These are phyloP conservation scores for Cheiracanthium punctorium DNA, from an alignment of 2,888 invertebrate genomes.

Conservation along the genomic window DNA sequence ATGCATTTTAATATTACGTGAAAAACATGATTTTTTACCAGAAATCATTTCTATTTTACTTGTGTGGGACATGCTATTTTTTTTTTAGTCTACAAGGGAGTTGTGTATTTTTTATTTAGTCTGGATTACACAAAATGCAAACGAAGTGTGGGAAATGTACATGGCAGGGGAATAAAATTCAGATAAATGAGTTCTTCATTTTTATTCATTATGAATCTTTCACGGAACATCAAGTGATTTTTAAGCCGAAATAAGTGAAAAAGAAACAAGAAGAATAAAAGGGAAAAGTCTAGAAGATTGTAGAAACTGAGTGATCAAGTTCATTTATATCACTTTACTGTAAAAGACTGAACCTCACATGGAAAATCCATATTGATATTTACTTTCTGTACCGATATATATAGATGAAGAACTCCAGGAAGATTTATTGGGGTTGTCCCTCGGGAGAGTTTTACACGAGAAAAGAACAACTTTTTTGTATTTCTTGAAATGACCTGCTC, in stretches of 20 bases:
- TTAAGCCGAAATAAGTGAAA: background rate
- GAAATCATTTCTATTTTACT: too few relatives aligned
- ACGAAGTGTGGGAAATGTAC: background rate
- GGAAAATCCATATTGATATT: conserved; percentile 1
- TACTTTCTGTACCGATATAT: background rate
- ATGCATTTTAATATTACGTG: too few relatives aligned
- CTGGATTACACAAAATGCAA: background rate
- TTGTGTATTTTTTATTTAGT: too few relatives aligned
- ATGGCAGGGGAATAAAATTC: background rate
- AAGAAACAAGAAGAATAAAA: too few relatives aligned
- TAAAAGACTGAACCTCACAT: conserved; percentile 30
- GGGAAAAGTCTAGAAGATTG: conserved; percentile 20
- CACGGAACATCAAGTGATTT: conserved; percentile 23
- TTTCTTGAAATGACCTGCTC: background rate
- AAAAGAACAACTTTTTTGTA: background rate
- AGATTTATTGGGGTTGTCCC: background rate
- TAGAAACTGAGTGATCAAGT: conserved; percentile 16
- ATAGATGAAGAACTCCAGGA: background rate
- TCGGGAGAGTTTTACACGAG: background rate
- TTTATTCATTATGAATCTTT: conserved; percentile 35
- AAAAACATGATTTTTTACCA: too few relatives aligned
- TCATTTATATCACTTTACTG: conserved; percentile 42
- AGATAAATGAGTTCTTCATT: background rate
- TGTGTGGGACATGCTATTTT: too few relatives aligned
- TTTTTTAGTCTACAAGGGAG: too few relatives aligned